phyloP scores from a whole-genome alignment of 2,113 vertebrate genomes.

The Caretta caretta region DNA sequence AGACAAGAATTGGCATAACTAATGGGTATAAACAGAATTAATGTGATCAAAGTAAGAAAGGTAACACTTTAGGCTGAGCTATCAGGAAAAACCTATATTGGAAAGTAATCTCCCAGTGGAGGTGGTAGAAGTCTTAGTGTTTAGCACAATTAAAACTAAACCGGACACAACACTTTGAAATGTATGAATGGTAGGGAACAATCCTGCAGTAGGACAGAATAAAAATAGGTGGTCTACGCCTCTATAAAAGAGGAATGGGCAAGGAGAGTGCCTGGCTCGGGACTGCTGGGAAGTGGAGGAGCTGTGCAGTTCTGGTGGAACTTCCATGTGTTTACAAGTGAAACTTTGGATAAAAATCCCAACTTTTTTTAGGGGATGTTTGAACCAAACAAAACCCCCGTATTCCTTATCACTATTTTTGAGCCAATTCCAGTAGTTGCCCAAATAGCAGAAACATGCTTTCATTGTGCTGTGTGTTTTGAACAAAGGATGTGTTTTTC shows the following conservation, averaged over 20 bases:
- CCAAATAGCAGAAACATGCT: fast-evolving
- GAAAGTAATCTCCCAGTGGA: background rate
- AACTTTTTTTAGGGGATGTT: background rate
- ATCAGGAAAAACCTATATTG: background rate
- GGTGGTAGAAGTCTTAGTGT: fast-evolving
- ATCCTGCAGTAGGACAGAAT: background rate
- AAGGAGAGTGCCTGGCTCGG: background rate
- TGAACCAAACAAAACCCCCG: background rate
- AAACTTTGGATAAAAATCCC: background rate
- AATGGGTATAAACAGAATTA: background rate
- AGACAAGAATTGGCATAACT: background rate
- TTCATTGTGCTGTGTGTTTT: background rate
- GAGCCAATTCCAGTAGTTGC: background rate
- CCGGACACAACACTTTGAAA: background rate
- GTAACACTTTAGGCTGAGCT: background rate
- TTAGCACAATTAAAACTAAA: background rate
- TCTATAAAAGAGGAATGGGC: background rate
- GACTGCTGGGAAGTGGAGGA: background rate
- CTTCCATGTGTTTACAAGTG: background rate
- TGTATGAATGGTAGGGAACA: background rate
- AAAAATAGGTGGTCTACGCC: background rate
- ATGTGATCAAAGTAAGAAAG: background rate
- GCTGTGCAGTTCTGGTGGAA: background rate
- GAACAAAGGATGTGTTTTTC: slow-evolving; percentile 13
- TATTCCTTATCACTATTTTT: background rate